A percentile compares a stretch with the other conserved stretches of the same genome.
Evolutionary conservation across 2,888 invertebrate species (phyloP).

Genomic region (Ernsta delagoae): DNA sequence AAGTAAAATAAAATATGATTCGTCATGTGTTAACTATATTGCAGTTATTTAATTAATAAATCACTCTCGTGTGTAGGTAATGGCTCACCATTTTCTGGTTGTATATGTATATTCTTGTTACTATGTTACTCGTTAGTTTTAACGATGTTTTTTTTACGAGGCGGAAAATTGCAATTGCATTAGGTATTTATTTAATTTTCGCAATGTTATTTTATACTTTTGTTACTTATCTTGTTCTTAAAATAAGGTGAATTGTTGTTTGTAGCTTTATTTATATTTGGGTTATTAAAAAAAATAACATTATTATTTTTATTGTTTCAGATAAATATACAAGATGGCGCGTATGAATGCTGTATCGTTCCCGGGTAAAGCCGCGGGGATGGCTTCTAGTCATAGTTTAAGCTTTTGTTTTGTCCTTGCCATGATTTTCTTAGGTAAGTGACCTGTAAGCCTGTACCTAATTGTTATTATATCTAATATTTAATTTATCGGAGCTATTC

Average conservation of each 20-base stretch:
- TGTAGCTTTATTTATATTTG: too few species aligned
- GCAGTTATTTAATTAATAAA: not conserved
- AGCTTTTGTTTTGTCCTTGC: conserved; percentile 59
- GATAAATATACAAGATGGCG: conserved; percentile 67
- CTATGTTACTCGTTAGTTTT: conserved; percentile 19
- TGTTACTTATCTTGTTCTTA: too few species aligned
- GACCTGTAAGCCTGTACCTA: not conserved
- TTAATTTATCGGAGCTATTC: too few species aligned
- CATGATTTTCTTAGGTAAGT: conserved; percentile 71
- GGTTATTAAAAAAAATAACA: too few species aligned
- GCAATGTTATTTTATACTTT: not conserved
- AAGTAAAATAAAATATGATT: too few species aligned
- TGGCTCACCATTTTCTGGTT: not conserved
- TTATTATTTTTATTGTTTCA: conserved; percentile 39
- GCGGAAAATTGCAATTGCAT: conserved; percentile 13
- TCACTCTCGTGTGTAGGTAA: not conserved
- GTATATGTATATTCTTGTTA: not conserved
- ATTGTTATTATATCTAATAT: not conserved
- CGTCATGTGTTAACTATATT: not conserved
- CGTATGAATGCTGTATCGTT: conserved; percentile 55
- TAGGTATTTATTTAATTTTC: not conserved
- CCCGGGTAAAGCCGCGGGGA: conserved; percentile 50
- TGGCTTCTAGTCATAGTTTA: conserved; percentile 72
- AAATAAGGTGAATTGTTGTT: too few species aligned
- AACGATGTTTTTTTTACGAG: conserved; percentile 12